A percentile compares a stretch with the other conserved stretches of the same genome.
Conservation (phyloP, 2,113 vertebrate species). For the Scomber scombrus region DNA sequence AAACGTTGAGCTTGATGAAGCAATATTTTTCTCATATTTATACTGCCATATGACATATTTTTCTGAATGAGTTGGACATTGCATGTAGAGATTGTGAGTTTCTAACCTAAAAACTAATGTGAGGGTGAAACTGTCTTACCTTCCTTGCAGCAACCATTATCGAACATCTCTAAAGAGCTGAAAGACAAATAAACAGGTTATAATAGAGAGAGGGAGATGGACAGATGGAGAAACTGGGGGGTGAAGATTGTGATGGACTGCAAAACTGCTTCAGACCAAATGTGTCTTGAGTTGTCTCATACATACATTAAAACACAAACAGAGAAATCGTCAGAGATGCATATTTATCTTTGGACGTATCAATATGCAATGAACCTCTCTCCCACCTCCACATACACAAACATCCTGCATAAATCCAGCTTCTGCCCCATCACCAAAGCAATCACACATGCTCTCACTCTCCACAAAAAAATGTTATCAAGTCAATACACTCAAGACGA, state of each 20-base stretch:
- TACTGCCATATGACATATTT: neutral
- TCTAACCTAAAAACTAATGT: neutral
- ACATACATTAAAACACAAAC: neutral
- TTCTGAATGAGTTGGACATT: neutral
- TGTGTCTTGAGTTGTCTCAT: conserved; percentile 3
- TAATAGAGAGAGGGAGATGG: neutral
- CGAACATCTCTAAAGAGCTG: conserved; percentile 81
- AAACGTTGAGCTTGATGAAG: too few species aligned
- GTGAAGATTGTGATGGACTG: conserved; percentile 12
- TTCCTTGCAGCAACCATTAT: conserved; percentile 45
- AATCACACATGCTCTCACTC: conserved; percentile 41
- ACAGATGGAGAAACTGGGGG: neutral
- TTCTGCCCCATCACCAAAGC: conserved; percentile 50
- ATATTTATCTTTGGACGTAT: conserved; percentile 28
- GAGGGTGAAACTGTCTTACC: conserved; percentile 60
- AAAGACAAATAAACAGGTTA: conserved; percentile 60
- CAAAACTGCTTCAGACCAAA: neutral
- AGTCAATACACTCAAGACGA: neutral
- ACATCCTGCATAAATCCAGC: conserved; percentile 11
- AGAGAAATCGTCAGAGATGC: neutral
- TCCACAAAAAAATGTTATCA: neutral
- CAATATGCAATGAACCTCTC: conserved; percentile 23
- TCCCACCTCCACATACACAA: conserved; percentile 4
- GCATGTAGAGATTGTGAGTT: neutral
- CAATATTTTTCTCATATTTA: too few species aligned